Base-by-base conservation (phyloP, 2,797 vertebrate species). In the Gastrophryne carolinensis region DNA sequence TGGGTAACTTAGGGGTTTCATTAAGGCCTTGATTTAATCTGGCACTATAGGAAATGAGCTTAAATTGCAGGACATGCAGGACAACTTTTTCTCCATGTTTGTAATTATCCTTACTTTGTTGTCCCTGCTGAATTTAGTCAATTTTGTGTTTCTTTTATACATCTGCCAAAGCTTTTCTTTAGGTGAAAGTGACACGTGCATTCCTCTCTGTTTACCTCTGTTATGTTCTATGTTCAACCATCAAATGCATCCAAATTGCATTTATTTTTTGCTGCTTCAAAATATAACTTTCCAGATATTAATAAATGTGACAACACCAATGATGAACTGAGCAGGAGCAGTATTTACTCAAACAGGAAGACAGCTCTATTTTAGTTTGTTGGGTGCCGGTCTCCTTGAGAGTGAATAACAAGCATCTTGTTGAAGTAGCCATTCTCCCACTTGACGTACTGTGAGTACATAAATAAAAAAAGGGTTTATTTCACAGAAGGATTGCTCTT, bases 381-480 rank as follows among this genome's bases (percentile, higher is more conserved):
- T 73, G 39, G 39, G 21, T 66, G 62, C 64, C 34, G 15, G 26
- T 49, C 29, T 44, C 5, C 54, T 41, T 17, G 24, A 61, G 54
- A 52, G 56, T 39, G 52, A 62, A 54, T 65, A 65, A 64, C 57
- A 76, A 64, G 58, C 24, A 71, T 32, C 19, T 58, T 37, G n/a
- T 32, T 57, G 41, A 37, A 50, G 24, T 23, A 66, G 26, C 39
- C 19, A 23, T 34, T 78, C 52, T 50, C 47, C 30, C 41, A 37
- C 68, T 50, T 65, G 53, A 57, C 49, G 52, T 44, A 60, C 15
- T 34, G 34, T n/a, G 52, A 71, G 67, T 53, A 64, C 52, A 78
- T 78, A 78, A 72, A 64, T 72, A 72, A 78, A 70, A n/a, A 70
- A 63, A 47, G 50, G 37, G 61, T 70, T 77, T 77, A 57, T 77